Percentiles rank a stretch among this genome's conserved stretches.
These are phyloP conservation scores for Pseudotriccus pelzelni DNA, from an alignment of 2,797 vertebrate species.

Conservation along the genomic window DNA sequence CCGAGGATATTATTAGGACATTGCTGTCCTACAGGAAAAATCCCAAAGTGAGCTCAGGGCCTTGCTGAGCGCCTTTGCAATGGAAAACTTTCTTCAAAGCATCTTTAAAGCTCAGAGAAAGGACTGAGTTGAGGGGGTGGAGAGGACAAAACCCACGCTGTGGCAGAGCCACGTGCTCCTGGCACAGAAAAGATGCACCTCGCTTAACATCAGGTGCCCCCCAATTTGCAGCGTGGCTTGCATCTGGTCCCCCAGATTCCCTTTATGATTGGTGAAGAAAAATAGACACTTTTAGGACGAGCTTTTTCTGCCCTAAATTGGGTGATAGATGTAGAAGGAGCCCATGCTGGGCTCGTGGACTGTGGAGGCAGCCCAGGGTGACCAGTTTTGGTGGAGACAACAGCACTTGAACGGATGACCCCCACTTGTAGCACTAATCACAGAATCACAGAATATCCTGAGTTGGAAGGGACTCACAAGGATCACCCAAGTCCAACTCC, in stretches of 20 bases:
- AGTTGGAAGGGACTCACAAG: not conserved
- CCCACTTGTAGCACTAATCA: accelerated
- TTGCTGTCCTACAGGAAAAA: not conserved
- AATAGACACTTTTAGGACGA: not conserved
- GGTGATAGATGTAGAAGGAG: not conserved
- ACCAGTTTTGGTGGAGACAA: not conserved
- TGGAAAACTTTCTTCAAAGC: not conserved
- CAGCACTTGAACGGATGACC: not conserved
- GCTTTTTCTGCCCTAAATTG: not conserved
- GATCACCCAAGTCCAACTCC: not conserved
- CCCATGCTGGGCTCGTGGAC: accelerated
- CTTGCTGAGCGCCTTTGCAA: not conserved
- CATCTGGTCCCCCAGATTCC: accelerated
- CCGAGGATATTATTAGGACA: conserved; percentile 24
- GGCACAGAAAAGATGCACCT: not conserved
- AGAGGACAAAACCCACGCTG: not conserved
- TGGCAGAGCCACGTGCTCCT: not conserved
- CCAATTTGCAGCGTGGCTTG: accelerated
- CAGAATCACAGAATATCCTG: not conserved
- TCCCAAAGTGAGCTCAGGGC: not conserved
- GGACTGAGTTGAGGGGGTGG: not conserved
- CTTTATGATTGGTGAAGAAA: not conserved
- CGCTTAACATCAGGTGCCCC: accelerated
- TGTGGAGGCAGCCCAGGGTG: not conserved
- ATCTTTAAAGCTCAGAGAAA: not conserved